A percentile compares a stretch with the other conserved stretches of the same genome.
These are phyloP conservation scores for Pyralis farinalis DNA, from an alignment of 2,888 invertebrate species.

Conservation along the genomic window DNA sequence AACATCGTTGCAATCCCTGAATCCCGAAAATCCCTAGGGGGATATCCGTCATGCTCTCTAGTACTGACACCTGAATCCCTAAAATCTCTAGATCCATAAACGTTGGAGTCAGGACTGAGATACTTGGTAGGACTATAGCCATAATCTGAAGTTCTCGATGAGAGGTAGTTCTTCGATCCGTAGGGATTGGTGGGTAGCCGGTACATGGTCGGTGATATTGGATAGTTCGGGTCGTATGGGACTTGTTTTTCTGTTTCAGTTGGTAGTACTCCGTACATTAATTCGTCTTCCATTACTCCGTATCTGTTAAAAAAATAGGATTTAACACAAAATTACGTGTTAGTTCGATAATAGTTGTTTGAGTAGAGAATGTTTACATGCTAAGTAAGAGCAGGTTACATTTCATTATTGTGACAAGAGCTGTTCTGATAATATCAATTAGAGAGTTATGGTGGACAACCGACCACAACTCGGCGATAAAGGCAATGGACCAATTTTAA, in stretches of 20 bases:
- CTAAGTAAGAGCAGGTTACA: no score
- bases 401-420: no score
- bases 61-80: constrained; percentile 57
- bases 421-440: no score
- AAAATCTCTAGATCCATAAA: constrained; percentile 67
- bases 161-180: constrained; percentile 71
- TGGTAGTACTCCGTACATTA: constrained; percentile 67
- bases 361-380: no score
- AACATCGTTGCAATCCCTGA: constrained; percentile 73
- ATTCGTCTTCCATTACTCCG: constrained; percentile 69
- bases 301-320: constrained; percentile 64
- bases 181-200: constrained; percentile 68
- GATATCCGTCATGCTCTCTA: constrained; percentile 65
- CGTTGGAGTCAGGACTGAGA: constrained; percentile 52
- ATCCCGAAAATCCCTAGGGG: constrained; percentile 67
- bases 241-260: constrained; percentile 68
- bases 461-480: no score
- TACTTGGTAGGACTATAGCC: constrained; percentile 75
- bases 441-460: no score
- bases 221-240: constrained; percentile 71
- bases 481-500: no score
- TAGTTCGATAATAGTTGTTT: no score
- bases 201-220: constrained; percentile 74
- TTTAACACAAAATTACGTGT: no score
- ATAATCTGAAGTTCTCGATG: constrained; percentile 68